Base-by-base conservation (phyloP, 2,113 vertebrate genomes). In the Gulo gulo region DNA sequence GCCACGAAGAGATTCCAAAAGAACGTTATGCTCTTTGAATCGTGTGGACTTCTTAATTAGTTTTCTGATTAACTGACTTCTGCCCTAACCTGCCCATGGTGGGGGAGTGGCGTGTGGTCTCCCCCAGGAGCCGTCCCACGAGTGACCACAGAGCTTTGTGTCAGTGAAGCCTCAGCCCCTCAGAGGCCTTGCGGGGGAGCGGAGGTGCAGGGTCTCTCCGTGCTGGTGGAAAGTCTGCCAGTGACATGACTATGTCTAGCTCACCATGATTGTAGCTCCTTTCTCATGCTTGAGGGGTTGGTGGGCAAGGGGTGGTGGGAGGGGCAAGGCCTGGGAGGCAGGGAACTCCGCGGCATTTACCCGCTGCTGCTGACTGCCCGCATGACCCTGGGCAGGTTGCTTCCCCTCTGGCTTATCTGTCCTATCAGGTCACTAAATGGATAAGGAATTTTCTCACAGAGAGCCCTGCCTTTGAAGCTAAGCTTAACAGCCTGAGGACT, bases 1-100 rank as follows among this genome's bases (percentile, higher is more conserved):
- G 57, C 34, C 16, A 0, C 0, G 1, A 81, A 21, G 13, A 39
- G 89, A 88, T 94, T 95, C 42, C 7, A 81, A 76, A 0, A 29
- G 74, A 78, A 29, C 2, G 50, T 96, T 92, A 85, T 69, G 24
- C 79, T n/a, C 80, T 55, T 74, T 15, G 69, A 88, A 80, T 61
- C 12, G 0, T 45, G 12, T 21, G 34, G 21, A 34, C 76, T 88
- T 29, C n/a, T 23, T 39, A 10, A 73, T 92, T 88, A 13, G 21
- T 81, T 92, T 96, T 52, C 57, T 88, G 36, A 42, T 69, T 92
- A 73, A 47, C 34, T 81, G 71, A 39, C 29, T 47, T 96, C 83
- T 86, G 26, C 52, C 36, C 71, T 36, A 42, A 76, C 31, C 9
- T 63, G 29, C 39, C 63, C 21, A 9, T 10, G 23, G 45, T 6